Percentiles rank a stretch among this genome's conserved stretches.
These are phyloP conservation scores for Epinephelus cyanopodus DNA, from an alignment of 2,113 vertebrate genomes.

Conservation along the genomic window DNA sequence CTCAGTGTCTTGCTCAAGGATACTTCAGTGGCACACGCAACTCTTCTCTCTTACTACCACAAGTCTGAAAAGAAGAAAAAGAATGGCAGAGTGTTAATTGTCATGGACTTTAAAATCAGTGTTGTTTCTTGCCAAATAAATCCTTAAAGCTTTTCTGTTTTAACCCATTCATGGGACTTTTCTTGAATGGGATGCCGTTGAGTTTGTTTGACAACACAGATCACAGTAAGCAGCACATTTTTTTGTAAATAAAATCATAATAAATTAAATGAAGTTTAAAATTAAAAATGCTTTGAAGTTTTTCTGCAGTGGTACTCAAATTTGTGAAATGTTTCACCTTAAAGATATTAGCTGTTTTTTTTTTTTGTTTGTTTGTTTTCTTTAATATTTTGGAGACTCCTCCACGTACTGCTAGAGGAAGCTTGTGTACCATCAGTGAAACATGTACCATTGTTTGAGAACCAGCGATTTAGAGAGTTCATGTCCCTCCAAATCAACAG, in stretches of 20 bases:
- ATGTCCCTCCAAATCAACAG: background rate
- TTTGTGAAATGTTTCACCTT: too few species aligned
- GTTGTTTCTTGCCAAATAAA: background rate
- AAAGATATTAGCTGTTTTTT: too few species aligned
- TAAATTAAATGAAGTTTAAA: background rate
- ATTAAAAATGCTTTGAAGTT: background rate
- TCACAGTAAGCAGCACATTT: background rate
- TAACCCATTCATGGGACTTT: background rate
- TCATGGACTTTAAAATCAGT: constrained; percentile 20
- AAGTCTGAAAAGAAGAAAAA: constrained; percentile 4
- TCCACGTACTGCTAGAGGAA: too few species aligned
- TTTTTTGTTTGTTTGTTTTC: too few species aligned
- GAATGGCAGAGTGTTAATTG: constrained; percentile 5
- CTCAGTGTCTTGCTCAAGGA: constrained; percentile 27
- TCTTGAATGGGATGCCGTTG: background rate
- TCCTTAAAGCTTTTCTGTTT: background rate
- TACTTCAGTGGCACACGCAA: constrained; percentile 6
- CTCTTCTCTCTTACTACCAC: constrained; percentile 10
- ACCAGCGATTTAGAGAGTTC: background rate
- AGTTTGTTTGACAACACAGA: background rate
- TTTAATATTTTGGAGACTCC: too few species aligned
- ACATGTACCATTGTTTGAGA: too few species aligned
- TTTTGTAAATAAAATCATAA: background rate
- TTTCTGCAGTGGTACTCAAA: background rate
- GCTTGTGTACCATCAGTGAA: too few species aligned